Conservation (phyloP, 2,797 vertebrate genomes). For the Catostomus latipinnis region DNA sequence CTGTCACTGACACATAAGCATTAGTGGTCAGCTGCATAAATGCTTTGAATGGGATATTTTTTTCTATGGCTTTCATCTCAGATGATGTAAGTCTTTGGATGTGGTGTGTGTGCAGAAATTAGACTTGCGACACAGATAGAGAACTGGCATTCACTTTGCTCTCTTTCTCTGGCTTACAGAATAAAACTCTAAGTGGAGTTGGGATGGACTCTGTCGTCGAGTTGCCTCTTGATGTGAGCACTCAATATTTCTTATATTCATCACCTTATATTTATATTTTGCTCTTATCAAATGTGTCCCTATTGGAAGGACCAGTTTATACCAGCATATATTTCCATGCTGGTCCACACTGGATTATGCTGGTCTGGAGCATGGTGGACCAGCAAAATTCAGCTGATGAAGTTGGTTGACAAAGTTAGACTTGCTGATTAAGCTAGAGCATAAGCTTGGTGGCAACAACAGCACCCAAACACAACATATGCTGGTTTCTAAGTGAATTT, state of each 20-base stretch:
- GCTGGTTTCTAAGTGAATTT: too few species aligned
- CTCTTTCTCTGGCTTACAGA: slow-evolving; percentile 70
- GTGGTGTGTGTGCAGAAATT: neutral
- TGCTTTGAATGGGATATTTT: slow-evolving; percentile 26
- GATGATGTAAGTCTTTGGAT: neutral
- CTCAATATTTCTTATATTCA: slow-evolving; percentile 9
- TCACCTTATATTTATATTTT: neutral
- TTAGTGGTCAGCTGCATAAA: neutral
- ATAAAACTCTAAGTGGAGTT: slow-evolving; percentile 87
- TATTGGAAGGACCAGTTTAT: too few species aligned
- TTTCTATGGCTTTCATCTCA: slow-evolving; percentile 8
- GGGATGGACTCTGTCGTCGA: slow-evolving; percentile 85
- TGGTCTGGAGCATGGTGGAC: too few species aligned
- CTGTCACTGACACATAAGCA: neutral
- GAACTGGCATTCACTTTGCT: neutral
- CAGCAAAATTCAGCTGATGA: too few species aligned
- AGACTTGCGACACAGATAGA: neutral
- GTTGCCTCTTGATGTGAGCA: slow-evolving; percentile 83
- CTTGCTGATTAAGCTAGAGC: too few species aligned
- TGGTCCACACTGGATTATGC: too few species aligned
- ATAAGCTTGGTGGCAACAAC: too few species aligned
- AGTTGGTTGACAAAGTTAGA: too few species aligned
- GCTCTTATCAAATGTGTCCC: neutral
- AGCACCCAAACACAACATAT: too few species aligned
- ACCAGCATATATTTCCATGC: too few species aligned